phyloP scores from a whole-genome alignment of 2,888 invertebrate genomes.

The Machimus rusticus region DNA sequence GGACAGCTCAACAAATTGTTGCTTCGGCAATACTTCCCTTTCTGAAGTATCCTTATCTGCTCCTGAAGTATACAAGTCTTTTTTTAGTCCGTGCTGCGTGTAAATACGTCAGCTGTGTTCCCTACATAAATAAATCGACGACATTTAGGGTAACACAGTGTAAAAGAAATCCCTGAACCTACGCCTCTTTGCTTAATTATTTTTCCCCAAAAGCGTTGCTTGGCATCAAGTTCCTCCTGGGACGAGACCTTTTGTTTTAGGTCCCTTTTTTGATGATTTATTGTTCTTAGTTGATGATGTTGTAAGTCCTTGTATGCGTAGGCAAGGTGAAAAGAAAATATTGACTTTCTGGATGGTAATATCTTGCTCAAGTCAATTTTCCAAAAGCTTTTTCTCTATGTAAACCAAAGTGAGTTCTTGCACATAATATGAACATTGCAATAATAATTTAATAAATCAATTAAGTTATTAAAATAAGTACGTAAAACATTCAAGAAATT shows the following conservation, averaged over 20 bases:
- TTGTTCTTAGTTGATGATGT: conserved; percentile 11
- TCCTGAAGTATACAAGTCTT: background rate
- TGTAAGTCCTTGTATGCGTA: background rate
- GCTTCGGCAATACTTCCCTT: background rate
- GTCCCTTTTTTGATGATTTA: conserved; percentile 8
- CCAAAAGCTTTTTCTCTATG: background rate
- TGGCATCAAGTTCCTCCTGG: background rate
- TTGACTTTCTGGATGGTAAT: background rate
- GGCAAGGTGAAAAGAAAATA: background rate
- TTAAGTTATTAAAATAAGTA: background rate
- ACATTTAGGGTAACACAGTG: conserved; percentile 1
- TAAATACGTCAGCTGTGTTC: conserved; percentile 11
- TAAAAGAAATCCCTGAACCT: conserved; percentile 9
- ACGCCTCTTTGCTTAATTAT: conserved; percentile 16
- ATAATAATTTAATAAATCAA: background rate
- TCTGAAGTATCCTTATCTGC: background rate
- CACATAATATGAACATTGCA: background rate
- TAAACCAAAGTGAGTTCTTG: background rate
- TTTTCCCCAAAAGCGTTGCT: background rate
- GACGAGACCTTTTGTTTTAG: background rate
- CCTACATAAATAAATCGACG: background rate
- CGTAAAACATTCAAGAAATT: too few species aligned
- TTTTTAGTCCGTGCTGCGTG: background rate
- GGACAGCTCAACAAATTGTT: background rate
- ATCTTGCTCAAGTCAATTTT: background rate